Evolutionary conservation across 2,888 invertebrate species (phyloP).

Genomic region (Nezara viridula): DNA sequence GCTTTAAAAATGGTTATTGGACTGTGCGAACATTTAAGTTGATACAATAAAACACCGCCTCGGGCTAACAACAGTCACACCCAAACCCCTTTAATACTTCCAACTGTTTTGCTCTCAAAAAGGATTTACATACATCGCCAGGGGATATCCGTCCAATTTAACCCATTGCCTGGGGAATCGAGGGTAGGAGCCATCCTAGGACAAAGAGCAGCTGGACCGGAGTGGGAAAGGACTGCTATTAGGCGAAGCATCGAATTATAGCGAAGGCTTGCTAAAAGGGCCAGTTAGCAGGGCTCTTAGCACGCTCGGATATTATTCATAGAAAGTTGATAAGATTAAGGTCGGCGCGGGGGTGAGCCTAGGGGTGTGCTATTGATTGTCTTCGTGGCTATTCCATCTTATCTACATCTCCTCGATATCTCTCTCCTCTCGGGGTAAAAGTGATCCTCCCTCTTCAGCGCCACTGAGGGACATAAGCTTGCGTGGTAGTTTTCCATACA

Average conservation of each 20-base stretch:
- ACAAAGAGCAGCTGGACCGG: not conserved
- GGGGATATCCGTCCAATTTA: slow-evolving; percentile 21
- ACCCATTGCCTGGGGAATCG: not conserved
- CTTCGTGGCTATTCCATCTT: not conserved
- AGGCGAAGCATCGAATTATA: slow-evolving; percentile 18
- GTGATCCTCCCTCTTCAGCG: not conserved
- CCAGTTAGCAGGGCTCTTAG: not conserved
- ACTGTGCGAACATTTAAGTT: slow-evolving; percentile 4
- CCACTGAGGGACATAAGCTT: not conserved
- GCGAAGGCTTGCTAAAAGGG: not conserved
- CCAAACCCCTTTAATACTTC: not conserved
- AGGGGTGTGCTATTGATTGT: not conserved
- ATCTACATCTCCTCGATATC: not conserved
- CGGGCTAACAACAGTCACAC: not conserved
- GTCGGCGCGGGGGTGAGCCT: not conserved
- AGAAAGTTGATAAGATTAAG: slow-evolving; percentile 55
- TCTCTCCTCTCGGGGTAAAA: not conserved
- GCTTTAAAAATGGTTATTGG: not conserved
- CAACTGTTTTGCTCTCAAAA: slow-evolving; percentile 28
- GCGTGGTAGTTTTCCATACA: too few relatives aligned
- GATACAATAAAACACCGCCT: not conserved
- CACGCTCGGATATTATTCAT: slow-evolving; percentile 47
- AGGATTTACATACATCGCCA: slow-evolving; percentile 21
- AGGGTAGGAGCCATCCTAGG: not conserved
- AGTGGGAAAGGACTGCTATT: not conserved